Evolutionary conservation across 2,888 invertebrate species (phyloP).

Genomic region (Diaprepes abbreviatus): DNA sequence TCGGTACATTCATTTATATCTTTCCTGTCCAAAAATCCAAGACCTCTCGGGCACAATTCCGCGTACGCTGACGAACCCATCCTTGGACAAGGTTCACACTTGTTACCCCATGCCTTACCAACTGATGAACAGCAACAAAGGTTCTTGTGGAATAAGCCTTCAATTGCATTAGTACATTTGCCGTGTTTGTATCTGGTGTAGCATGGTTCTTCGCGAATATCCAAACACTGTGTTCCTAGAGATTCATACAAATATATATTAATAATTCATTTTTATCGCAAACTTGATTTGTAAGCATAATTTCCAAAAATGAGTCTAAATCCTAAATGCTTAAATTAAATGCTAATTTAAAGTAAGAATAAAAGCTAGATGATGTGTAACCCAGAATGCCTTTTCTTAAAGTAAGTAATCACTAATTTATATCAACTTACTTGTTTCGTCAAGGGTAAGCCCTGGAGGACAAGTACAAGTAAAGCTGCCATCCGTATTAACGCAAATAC

Average conservation of each 20-base stretch:
- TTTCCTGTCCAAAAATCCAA: slow-evolving; percentile 71
- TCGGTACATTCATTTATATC: slow-evolving; percentile 90
- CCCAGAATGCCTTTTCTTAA: too few species aligned
- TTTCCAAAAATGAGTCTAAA: too few species aligned
- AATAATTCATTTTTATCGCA: too few species aligned
- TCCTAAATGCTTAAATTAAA: too few species aligned
- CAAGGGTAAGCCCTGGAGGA: slow-evolving; percentile 82
- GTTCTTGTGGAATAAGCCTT: slow-evolving; percentile 77
- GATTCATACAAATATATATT: too few species aligned
- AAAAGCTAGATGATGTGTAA: too few species aligned
- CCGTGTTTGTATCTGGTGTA: slow-evolving; percentile 83
- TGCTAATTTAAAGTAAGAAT: too few species aligned
- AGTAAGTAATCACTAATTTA: too few species aligned
- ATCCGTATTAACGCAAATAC: slow-evolving; percentile 87
- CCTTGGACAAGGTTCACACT: slow-evolving; percentile 82
- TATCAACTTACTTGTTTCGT: slow-evolving; percentile 74
- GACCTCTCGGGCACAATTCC: slow-evolving; percentile 57
- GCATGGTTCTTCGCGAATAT: slow-evolving; percentile 83
- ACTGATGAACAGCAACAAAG: slow-evolving; percentile 87
- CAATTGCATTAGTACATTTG: slow-evolving; percentile 77
- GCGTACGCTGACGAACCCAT: slow-evolving; percentile 70
- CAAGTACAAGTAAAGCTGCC: slow-evolving; percentile 88
- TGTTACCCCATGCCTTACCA: slow-evolving; percentile 81
- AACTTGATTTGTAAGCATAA: too few species aligned
- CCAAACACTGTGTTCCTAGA: slow-evolving; percentile 83